Evolutionary conservation across 1,140 invertebrate species (phyloP), one percentile per base, ranked within the genome.

Genomic region (Nebria ingens): DNA sequence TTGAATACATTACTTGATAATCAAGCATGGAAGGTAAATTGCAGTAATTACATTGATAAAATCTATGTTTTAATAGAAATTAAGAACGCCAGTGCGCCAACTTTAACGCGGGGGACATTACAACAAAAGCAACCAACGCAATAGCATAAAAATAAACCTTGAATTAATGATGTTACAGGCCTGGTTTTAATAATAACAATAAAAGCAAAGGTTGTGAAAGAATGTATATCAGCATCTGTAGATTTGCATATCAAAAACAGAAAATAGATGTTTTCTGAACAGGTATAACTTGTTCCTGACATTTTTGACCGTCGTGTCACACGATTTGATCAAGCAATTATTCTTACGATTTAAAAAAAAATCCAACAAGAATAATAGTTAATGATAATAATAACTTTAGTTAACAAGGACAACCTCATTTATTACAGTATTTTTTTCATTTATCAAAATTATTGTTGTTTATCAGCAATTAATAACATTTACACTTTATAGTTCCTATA

Each of bases 51-150:
- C 6, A 45, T 17, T 12, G 40, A 45, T 45, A 11, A 45, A 17
- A 45, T 45, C 40, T 11, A 17, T 45, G 40, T 45, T 45, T 45
- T 45, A 45, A 45, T 45, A 45, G 40, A 45, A 45, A 45, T 45
- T 45, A 12, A 45, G 9, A 45, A 45, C 40, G 15, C 9, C n/a
- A n/a, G n/a, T n/a, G n/a, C n/a, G n/a, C n/a, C n/a, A n/a, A n/a
- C n/a, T n/a, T n/a, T n/a, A n/a, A n/a, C n/a, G n/a, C n/a, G n/a
- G n/a, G n/a, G n/a, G 9, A 17, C 40, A 11, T 9, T 6, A 11
- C 9, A 45, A 12, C 9, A 45, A 45, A 45, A 45, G 17, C 9
- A 45, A 45, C 17, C 4, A 45, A 45, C 40, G 17, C 40, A 17
- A 11, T 29, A 6, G 25, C n/a, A 34, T 34, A 34, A 34, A 34